Evolutionary conservation across 1,140 invertebrate species (phyloP), one percentile per base, ranked within the genome.

Genomic region (Hypothenemus hampei): DNA sequence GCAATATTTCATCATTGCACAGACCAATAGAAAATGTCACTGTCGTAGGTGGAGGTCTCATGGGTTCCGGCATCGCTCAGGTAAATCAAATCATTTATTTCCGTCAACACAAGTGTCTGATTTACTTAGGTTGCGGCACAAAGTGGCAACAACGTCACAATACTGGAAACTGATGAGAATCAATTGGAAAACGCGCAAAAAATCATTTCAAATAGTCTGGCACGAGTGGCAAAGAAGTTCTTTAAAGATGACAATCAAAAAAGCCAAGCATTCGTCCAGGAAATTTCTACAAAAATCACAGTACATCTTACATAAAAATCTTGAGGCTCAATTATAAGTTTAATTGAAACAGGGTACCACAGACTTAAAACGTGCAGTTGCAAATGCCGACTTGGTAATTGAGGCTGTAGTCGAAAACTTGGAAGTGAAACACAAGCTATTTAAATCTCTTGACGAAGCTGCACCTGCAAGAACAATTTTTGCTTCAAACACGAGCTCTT

Each of bases 341-440:
- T n/a, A n/a, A n/a, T n/a, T n/a, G n/a, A n/a, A n/a, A n/a, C n/a
- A n/a, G n/a, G n/a, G n/a, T n/a, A n/a, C n/a, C n/a, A n/a, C n/a
- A n/a, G n/a, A 37, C 18, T 16, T 16, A 15, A 8, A n/a, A 3
- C 75, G 75, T 33, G 75, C 81, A 44, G 81, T 85, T 0, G 78
- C 81, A 65, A 70, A 77, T 35, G 72, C 85, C n/a, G 89, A 93
- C 73, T 69, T 94, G 13, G 86, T 94, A 10, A 79, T 93, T 20
- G 90, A 94, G 74, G 91, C 91, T 5, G 90, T 93, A 69, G 81
- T 93, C 48, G 91, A 94, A 69, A 92, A 91, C 66, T 71, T 93
- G 29, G 79, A 82, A 33, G 66, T 85, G 0, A 94, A 94, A 67
- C 84, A 87, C 61, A 81, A 89, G 59, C 71, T 94, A 1, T 94